Base-by-base conservation (phyloP, 2,888 invertebrate genomes). In the Cetonia aurata region DNA sequence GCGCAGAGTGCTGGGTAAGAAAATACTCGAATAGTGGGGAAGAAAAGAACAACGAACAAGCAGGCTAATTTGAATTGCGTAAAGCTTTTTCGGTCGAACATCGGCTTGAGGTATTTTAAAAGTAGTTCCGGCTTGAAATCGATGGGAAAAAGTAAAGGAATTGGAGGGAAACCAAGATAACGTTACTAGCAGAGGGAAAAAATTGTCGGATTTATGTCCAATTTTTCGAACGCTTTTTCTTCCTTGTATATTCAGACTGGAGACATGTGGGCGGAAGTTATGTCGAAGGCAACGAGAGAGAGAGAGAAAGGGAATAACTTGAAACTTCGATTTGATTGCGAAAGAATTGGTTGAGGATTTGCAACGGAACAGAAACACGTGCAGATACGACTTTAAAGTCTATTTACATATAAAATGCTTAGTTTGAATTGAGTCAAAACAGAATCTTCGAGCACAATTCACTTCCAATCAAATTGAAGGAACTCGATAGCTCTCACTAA, bases 61-160 rank as follows among this genome's bases (percentile, higher is more conserved):
- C 2, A 19, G 52, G 6, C 57, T 60, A 60, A 60, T 60, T 60
- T 60, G 60, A 60, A 60, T 60, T 60, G 60, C 60, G 60, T 46
- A 46, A 25, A 25, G 46, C 60, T 60, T 60, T 60, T 60, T 60
- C 60, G 31, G 44, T 46, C 37, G 37, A 37, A 37, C 37, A 10
- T 25, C 52, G 10, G 44, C 60, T 25, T 4, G 13, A 12, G 25
- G 46, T 60, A 60, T 46, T 60, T 60, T 60, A 31, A 60, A 60
- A 60, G 60, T 60, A 60, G 60, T 60, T 60, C 46, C 31, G 46
- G 19, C 60, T 19, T n/a, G 25, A 60, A 46, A 10, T 31, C 44
- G 60, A n/a, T 10, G 44, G n/a, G 25, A n/a, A 44, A 19, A 44
- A 44, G 57, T 13, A n/a, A 33, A 31, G 31, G 12, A 31, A 33